A percentile compares a stretch with the other conserved stretches of the same genome.
Conservation (phyloP, 92 coral and sea anemone genomes). For the Paragorgia papillata region DNA sequence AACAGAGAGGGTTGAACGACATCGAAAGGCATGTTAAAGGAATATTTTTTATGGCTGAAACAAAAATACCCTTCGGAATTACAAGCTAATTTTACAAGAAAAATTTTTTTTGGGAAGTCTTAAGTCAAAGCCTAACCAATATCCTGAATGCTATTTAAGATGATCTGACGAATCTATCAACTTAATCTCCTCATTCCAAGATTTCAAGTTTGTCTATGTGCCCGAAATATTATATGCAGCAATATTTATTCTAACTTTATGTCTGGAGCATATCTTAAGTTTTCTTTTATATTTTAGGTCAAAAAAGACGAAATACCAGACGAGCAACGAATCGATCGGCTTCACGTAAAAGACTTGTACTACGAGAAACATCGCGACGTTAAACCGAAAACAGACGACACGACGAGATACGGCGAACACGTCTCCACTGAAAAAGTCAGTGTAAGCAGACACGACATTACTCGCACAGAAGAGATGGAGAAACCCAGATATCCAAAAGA, state of each 20-base stretch:
- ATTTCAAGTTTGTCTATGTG: neutral
- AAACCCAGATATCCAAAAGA: slow-evolving; percentile 3
- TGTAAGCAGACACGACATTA: slow-evolving; percentile 2
- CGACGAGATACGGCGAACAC: neutral
- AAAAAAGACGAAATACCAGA: neutral
- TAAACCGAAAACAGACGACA: neutral
- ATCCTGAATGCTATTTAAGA: neutral
- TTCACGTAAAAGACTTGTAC: slow-evolving; percentile 8
- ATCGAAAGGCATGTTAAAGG: slow-evolving; percentile 4
- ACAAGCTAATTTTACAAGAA: neutral
- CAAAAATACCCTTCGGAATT: neutral
- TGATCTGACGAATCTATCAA: no score
- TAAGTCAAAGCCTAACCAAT: neutral
- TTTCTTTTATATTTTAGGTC: neutral
- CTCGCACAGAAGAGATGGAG: neutral
- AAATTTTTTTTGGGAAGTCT: no score
- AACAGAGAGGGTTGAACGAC: neutral
- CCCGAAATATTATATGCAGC: neutral
- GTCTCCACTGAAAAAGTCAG: slow-evolving; percentile 35
- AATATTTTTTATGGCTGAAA: neutral
- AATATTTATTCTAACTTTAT: no score
- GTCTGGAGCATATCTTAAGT: neutral
- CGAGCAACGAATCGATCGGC: neutral
- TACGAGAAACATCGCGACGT: neutral
- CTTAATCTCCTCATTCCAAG: no score